phyloP scores from a whole-genome alignment of 2,888 invertebrate genomes.

The Meiosimyza platycephala region DNA sequence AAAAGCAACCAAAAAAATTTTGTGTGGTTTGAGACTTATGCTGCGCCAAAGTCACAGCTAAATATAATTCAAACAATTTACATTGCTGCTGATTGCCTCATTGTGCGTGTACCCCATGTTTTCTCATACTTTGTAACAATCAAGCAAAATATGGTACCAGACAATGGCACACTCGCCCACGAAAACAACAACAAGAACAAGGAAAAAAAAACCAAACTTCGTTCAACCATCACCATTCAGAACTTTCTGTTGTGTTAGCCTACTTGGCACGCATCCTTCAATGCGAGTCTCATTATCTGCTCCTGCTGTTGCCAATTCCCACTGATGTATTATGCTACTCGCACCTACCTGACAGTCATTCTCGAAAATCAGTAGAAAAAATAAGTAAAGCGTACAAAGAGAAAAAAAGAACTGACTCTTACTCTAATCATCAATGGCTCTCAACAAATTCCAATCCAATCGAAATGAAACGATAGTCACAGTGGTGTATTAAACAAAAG shows the following conservation, averaged over 20 bases:
- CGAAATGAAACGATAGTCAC: not conserved
- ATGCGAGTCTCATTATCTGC: conserved; percentile 10
- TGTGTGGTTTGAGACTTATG: too few relatives aligned
- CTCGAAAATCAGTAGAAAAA: not conserved
- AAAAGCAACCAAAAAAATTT: too few relatives aligned
- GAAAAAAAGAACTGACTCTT: not conserved
- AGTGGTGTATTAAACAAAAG: too few relatives aligned
- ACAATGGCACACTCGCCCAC: not conserved
- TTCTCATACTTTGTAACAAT: not conserved
- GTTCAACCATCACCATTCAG: not conserved
- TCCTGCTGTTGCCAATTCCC: not conserved
- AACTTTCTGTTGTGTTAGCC: not conserved
- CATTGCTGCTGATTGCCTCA: conserved; percentile 27
- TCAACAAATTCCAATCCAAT: not conserved
- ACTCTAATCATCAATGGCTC: not conserved
- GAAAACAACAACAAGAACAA: not conserved
- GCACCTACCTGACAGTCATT: not conserved
- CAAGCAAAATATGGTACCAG: not conserved
- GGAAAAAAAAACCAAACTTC: not conserved
- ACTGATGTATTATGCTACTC: not conserved
- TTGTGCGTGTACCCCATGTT: not conserved
- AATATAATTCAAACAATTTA: conserved; percentile 18
- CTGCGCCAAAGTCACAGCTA: not conserved
- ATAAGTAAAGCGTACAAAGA: not conserved
- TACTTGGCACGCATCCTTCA: conserved; percentile 23